Conservation (phyloP, 37 sponge, comb jelly and placozoan genomes). For the Cladorhizidae sp. region DNA sequence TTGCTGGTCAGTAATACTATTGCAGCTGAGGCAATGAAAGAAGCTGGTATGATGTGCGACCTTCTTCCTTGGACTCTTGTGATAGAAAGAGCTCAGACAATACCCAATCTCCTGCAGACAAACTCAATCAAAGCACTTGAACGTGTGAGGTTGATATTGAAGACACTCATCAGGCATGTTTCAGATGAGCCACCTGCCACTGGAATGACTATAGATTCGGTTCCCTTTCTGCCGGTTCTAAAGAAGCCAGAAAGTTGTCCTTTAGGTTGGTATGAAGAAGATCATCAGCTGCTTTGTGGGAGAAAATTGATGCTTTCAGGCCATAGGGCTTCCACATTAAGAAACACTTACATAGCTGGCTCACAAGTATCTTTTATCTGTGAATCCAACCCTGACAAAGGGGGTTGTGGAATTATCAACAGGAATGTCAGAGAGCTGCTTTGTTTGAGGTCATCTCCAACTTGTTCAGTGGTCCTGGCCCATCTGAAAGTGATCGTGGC, state of each 20-base stretch:
- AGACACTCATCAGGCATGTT: background rate
- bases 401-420: conserved; percentile 23
- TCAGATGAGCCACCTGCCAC: background rate
- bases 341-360: too few relatives aligned
- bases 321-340: too few relatives aligned
- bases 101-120: background rate
- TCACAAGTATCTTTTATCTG: conserved; percentile 29
- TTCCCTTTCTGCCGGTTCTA: conserved; percentile 68
- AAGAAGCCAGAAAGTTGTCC: conserved; percentile 46
- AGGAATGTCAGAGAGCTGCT: background rate
- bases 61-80: conserved; percentile 19
- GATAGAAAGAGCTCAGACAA: conserved; percentile 24
- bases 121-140: conserved; percentile 21
- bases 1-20: background rate
- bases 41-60: conserved; percentile 31
- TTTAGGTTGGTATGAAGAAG: conserved; percentile 52
- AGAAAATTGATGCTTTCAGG: conserved; percentile 12
- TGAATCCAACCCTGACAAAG: background rate
- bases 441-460: background rate
- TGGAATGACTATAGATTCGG: background rate
- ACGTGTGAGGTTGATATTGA: conserved; percentile 13
- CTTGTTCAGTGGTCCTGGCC: too few relatives aligned
- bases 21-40: background rate
- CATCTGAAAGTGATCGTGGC: too few relatives aligned
- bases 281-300: conserved; percentile 15